A percentile compares a stretch with the other conserved stretches of the same genome.
phyloP scores from a whole-genome alignment of 2,113 vertebrate genomes.

The Ictalurus punctatus region DNA sequence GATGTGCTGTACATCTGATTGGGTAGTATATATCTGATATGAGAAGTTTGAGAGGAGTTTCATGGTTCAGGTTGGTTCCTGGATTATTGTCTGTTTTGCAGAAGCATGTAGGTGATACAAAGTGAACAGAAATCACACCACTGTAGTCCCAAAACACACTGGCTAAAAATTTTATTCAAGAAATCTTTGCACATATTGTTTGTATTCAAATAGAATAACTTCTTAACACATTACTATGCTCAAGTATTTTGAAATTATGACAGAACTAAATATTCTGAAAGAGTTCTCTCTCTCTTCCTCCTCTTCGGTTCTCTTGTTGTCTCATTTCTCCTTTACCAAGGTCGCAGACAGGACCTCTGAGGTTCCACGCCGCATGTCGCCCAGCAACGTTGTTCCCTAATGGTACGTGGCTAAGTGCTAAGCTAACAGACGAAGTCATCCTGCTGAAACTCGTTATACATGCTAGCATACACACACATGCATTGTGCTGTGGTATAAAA shows the following conservation, averaged over 20 bases:
- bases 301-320: neutral
- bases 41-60: neutral
- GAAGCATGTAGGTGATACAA: neutral
- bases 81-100: neutral
- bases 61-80: neutral
- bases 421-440: constrained; percentile 55
- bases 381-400: constrained; percentile 58
- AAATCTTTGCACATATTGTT: neutral
- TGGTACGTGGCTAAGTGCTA: constrained; percentile 40
- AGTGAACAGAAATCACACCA: neutral
- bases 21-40: neutral
- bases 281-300: neutral
- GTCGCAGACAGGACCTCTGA: constrained; percentile 59
- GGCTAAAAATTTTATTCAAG: neutral
- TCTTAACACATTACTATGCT: neutral
- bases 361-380: constrained; percentile 57
- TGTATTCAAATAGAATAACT: neutral
- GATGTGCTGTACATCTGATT: neutral
- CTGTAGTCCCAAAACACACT: neutral
- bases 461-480: neutral
- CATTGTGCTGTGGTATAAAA: neutral
- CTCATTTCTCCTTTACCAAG: constrained; percentile 58
- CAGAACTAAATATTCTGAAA: neutral
- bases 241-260: neutral
- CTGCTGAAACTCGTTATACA: constrained; percentile 32